These are phyloP conservation scores for Sigmodon hispidus DNA, from an alignment of 2,113 vertebrate species.

Conservation along the genomic window DNA sequence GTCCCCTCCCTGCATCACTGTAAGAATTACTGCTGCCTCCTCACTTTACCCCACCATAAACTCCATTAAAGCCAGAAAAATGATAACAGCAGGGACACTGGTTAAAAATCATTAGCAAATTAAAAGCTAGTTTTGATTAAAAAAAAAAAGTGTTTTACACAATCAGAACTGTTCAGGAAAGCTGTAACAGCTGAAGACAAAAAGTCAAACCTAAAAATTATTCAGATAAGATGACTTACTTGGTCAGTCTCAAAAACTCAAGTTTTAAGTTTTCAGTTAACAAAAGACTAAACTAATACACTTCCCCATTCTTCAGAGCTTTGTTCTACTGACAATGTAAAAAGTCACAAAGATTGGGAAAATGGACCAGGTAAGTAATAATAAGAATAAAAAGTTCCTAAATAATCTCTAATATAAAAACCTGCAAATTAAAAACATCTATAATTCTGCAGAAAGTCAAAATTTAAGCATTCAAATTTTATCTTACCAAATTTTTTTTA, in stretches of 20 bases:
- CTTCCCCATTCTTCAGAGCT: background rate
- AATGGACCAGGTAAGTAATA: background rate
- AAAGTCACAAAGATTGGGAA: background rate
- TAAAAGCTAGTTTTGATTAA: conserved; percentile 23
- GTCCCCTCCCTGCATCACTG: background rate
- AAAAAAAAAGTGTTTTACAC: background rate
- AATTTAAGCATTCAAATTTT: conserved; percentile 34
- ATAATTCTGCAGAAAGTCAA: conserved; percentile 9
- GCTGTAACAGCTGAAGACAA: background rate
- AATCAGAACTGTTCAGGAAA: conserved; percentile 37
- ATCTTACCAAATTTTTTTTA: conserved; percentile 38
- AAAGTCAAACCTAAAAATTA: conserved; percentile 32
- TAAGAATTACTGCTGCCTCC: background rate
- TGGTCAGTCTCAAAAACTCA: background rate
- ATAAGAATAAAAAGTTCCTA: background rate
- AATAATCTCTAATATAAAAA: conserved; percentile 38
- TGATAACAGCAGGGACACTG: background rate
- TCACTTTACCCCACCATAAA: background rate
- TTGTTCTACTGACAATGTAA: background rate
- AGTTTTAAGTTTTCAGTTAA: conserved; percentile 13
- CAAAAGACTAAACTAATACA: background rate
- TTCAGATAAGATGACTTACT: background rate
- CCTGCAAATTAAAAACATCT: conserved; percentile 32
- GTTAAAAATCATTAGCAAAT: background rate
- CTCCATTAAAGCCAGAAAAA: conserved; percentile 15